Evolutionary conservation across 2,888 invertebrate species (phyloP).

Genomic region (Artemia sp.): DNA sequence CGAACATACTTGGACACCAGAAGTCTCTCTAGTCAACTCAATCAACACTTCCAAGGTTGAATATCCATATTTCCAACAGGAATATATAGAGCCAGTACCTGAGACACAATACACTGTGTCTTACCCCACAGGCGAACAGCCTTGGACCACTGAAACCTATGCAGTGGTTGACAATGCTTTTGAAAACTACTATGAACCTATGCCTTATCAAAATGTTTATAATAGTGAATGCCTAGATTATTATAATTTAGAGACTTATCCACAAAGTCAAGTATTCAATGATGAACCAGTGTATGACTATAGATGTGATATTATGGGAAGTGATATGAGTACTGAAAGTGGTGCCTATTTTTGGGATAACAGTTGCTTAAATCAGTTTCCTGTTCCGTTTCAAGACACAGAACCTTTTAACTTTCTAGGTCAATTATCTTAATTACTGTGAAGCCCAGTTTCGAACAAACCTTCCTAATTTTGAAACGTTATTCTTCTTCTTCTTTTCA

Average conservation of each 20-base stretch:
- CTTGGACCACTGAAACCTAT: not conserved
- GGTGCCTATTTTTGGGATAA: too few species aligned
- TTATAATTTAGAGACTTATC: not conserved
- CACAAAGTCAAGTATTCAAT: not conserved
- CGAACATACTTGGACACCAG: slow-evolving; percentile 7
- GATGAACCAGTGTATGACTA: slow-evolving; percentile 6
- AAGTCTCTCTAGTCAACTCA: not conserved
- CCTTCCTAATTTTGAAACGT: too few species aligned
- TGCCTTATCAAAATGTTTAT: slow-evolving; percentile 14
- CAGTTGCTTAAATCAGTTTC: too few species aligned
- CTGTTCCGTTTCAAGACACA: too few species aligned
- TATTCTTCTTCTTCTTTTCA: too few species aligned
- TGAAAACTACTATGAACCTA: slow-evolving; percentile 2
- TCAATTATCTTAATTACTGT: too few species aligned
- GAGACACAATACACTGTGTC: not conserved
- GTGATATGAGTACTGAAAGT: not conserved
- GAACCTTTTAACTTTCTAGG: too few species aligned
- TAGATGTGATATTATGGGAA: not conserved
- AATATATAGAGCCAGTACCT: not conserved
- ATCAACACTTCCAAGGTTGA: not conserved
- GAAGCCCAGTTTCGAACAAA: too few species aligned
- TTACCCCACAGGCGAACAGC: not conserved
- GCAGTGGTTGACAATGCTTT: not conserved
- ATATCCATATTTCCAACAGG: not conserved
- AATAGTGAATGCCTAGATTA: not conserved